Base-by-base conservation (phyloP, 2,797 vertebrate genomes). In the Enteromius unitaeniatus region DNA sequence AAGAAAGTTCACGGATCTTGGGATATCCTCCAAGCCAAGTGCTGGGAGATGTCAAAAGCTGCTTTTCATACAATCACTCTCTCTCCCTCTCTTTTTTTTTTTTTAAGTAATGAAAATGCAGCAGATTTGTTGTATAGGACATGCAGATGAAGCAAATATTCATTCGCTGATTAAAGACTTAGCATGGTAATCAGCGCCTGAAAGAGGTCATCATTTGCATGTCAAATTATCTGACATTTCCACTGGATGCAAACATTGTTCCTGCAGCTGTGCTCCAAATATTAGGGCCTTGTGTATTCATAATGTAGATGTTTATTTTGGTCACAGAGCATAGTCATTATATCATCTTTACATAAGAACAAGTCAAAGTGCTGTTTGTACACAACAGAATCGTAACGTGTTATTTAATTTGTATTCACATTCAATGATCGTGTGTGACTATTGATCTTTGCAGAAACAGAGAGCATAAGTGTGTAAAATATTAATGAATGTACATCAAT, bases 171-270 rank as follows among this genome's bases (percentile, higher is more conserved):
- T 89, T 88, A 87, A 87, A 82, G 72, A 72, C 81, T 89, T 80
- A 87, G 86, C 86, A 89, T 89, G 81, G 78, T 87, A 89, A 90
- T 88, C 84, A 85, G 60, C 15, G 84, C 40, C 74, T 88, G 81
- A 87, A 84, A 87, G 88, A 91, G 90, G 88, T 86, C 90, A 89
- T 81, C 83, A 89, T 89, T 87, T 90, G 88, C 87, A 89, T 90
- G 89, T 85, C 86, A 90, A 88, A 88, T 90, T 82, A 86, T 85
- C 88, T 88, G 87, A 88, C 85, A 90, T 90, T 90, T 90, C 67
- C 60, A 60, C 82, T 74, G 75, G 72, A 88, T 83, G 83, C 79
- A 86, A 86, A 87, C 86, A 83, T 76, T 77, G 80, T 80, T 88
- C 45, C 62, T 81, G 86, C 86, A 85, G 88, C 88, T 88, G 80